These are phyloP conservation scores for Trididemnum miniatum DNA, from an alignment of 23 tunicate genomes.

Conservation along the genomic window DNA sequence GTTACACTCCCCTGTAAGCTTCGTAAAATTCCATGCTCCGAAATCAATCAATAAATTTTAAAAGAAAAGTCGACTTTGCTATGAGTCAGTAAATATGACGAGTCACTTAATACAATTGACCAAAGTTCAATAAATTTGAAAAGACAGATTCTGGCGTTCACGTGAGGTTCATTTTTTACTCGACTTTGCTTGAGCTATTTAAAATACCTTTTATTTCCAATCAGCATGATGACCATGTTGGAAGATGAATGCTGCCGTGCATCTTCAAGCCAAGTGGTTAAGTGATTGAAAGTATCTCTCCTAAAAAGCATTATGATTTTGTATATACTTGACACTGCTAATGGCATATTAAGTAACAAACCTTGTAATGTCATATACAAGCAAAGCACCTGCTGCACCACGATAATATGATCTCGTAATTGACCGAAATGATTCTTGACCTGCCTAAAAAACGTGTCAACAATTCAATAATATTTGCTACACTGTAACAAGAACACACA, in stretches of 20 bases:
- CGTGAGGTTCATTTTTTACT: no score
- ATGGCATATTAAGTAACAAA: not conserved
- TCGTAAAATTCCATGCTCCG: no score
- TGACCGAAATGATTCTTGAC: slow-evolving; percentile 97
- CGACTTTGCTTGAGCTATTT: not conserved
- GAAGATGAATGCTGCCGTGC: slow-evolving; percentile 98
- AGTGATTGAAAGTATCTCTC: slow-evolving; percentile 95
- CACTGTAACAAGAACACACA: no score
- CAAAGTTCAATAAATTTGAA: no score
- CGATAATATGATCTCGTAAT: slow-evolving; percentile 95
- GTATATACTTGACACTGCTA: not conserved
- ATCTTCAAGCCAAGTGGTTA: slow-evolving; percentile 99
- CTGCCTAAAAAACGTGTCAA: slow-evolving; percentile 79
- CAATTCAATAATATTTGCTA: no score
- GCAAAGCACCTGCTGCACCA: slow-evolving; percentile 99
- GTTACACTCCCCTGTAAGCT: no score
- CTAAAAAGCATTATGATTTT: slow-evolving; percentile 25
- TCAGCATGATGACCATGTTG: slow-evolving; percentile 98
- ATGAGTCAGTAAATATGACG: no score
- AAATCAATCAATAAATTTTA: no score
- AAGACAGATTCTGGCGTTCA: no score
- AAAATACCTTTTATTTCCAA: slow-evolving; percentile 95
- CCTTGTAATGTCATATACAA: slow-evolving; percentile 99
- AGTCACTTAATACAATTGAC: no score
- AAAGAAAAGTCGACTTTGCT: no score